Base-by-base conservation (phyloP, 2,888 invertebrate species). In the Leptinotarsa juncta region DNA sequence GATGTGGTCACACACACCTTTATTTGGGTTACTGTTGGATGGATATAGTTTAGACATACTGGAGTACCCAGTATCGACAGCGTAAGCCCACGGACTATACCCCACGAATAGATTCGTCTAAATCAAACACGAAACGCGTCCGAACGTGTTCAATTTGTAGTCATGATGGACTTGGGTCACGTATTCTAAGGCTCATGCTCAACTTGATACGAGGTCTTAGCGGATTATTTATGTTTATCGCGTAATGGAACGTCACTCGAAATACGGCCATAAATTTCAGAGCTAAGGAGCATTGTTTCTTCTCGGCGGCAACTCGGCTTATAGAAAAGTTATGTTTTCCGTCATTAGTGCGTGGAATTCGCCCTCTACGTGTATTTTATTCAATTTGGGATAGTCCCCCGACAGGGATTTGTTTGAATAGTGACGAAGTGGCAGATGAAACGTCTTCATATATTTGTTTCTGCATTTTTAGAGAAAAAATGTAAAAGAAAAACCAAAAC, bases 81-180 rank as follows among this genome's bases (percentile, higher is more conserved):
- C 12, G 42, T n/a, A 42, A 42, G 62, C 62, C 32, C 62, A 42
- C 62, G 62, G 42, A 62, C 62, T 62, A 62, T 32, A 14, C 15
- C 65, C 60, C 50, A 32, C 77, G 76, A 80, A 80, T 79, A 79
- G 79, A 81, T 81, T 80, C 78, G 80, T 81, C 79, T 79, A 79
- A 81, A 80, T 80, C 80, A 80, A 80, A 79, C 81, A 79, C 80
- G 80, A 80, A 81, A 79, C 77, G 74, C 79, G 73, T 57, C 70
- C 67, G 78, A 77, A 80, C 80, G 81, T 80, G 80, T 73, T 77
- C 78, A 81, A 81, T 80, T 80, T 78, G 79, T 79, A 75, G 73
- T 73, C 72, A 75, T 79, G 79, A 81, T 79, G 77, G 79, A 81
- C 80, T 73, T 74, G 68, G 77, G 81, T 81, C 81, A 81, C 81